Conservation (phyloP, 2,797 vertebrate species). For the Menidia menidia region DNA sequence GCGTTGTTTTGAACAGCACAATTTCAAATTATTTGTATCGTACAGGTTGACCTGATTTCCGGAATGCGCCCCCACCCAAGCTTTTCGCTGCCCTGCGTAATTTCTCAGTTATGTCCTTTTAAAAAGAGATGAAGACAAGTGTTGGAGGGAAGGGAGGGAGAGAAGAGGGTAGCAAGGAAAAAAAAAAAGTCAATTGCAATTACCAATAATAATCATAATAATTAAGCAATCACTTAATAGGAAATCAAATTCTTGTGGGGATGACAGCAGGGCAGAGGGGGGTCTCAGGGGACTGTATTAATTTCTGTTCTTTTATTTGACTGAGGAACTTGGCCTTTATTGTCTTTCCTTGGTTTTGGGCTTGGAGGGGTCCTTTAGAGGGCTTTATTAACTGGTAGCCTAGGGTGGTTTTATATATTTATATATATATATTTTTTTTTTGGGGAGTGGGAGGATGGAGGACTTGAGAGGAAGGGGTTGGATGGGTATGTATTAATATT, state of each 20-base stretch:
- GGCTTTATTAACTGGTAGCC: constrained; percentile 85
- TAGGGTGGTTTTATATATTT: constrained; percentile 72
- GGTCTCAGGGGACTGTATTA: constrained; percentile 78
- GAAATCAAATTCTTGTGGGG: constrained; percentile 84
- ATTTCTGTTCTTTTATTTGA: constrained; percentile 80
- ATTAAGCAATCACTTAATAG: constrained; percentile 87
- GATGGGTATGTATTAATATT: constrained; percentile 76
- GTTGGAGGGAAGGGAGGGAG: constrained; percentile 31
- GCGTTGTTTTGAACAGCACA: no score
- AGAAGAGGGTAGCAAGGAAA: constrained; percentile 14
- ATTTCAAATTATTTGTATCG: not conserved
- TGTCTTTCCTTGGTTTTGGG: constrained; percentile 63
- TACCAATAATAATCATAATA: constrained; percentile 86
- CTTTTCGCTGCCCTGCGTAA: not conserved
- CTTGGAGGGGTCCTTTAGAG: constrained; percentile 70
- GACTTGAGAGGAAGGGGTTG: constrained; percentile 43
- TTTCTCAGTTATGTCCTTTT: constrained; percentile 29
- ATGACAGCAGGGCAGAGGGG: constrained; percentile 72
- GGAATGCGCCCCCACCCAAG: no score
- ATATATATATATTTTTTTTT: constrained; percentile 28
- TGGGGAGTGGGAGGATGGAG: no score
- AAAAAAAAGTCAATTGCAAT: constrained; percentile 83
- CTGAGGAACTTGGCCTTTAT: constrained; percentile 76
- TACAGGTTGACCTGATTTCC: constrained; percentile 10
- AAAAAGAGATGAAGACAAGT: constrained; percentile 16